These are phyloP conservation scores for Sander vitreus DNA, from an alignment of 2,113 vertebrate species.

Conservation along the genomic window DNA sequence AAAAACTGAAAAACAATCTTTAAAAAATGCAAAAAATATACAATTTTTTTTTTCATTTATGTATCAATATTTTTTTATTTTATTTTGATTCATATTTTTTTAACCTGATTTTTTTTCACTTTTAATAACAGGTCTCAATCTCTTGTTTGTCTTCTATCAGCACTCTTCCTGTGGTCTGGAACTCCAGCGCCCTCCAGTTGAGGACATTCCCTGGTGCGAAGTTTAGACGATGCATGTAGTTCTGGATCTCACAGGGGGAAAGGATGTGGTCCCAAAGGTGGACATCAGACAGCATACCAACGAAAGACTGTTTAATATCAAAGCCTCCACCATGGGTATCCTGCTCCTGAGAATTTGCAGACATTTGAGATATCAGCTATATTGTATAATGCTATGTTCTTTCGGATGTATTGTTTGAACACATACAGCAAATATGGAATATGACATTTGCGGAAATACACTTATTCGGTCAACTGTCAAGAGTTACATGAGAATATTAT, in stretches of 20 bases:
- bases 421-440: too few relatives aligned
- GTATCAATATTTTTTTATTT: not conserved
- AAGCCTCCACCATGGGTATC: too few relatives aligned
- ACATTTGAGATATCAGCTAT: too few relatives aligned
- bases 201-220: slow-evolving; percentile 72
- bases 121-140: not conserved
- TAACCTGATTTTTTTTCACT: not conserved
- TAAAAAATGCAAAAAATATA: not conserved
- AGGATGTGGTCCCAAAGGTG: too few relatives aligned
- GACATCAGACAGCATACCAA: too few relatives aligned
- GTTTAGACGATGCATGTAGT: slow-evolving; percentile 22
- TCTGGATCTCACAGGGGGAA: slow-evolving; percentile 55
- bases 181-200: slow-evolving; percentile 68
- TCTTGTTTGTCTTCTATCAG: slow-evolving; percentile 46
- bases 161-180: slow-evolving; percentile 33
- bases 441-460: too few relatives aligned
- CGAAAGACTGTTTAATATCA: too few relatives aligned
- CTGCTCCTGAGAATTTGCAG: too few relatives aligned
- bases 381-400: too few relatives aligned
- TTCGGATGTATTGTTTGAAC: too few relatives aligned
- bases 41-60: not conserved
- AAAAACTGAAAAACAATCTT: not conserved
- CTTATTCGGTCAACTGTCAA: too few relatives aligned
- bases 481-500: too few relatives aligned
- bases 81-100: not conserved